Evolutionary conservation across 2,113 vertebrate genomes (phyloP).

Genomic region (Marcusenius ussheri): DNA sequence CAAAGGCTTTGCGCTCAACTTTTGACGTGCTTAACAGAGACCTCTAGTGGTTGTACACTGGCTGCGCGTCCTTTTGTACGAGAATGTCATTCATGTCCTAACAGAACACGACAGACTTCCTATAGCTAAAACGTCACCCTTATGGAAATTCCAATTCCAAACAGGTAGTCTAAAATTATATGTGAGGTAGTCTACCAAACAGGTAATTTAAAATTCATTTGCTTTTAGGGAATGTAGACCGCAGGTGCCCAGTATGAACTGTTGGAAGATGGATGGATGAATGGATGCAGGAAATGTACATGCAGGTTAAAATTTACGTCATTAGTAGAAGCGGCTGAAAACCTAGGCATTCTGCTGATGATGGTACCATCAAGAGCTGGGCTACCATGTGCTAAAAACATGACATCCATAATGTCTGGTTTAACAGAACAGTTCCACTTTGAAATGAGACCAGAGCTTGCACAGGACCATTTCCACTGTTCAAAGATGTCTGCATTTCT

Average conservation of each 20-base stretch:
- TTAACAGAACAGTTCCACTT: not conserved
- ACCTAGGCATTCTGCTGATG: not conserved
- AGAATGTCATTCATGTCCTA: not conserved
- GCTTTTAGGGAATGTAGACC: not conserved
- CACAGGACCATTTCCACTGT: not conserved
- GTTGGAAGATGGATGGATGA: not conserved
- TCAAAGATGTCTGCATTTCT: not conserved
- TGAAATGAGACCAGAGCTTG: not conserved
- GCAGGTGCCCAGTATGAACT: not conserved
- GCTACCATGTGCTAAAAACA: not conserved
- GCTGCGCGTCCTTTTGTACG: not conserved
- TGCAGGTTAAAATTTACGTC: not conserved
- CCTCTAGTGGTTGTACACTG: conserved; percentile 26
- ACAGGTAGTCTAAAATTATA: not conserved
- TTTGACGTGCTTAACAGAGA: conserved; percentile 13
- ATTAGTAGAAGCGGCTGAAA: not conserved
- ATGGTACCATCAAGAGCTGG: not conserved
- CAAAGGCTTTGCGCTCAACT: not conserved
- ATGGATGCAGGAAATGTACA: not conserved
- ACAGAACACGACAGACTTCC: not conserved
- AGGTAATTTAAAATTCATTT: not conserved
- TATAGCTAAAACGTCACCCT: not conserved
- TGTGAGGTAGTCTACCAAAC: no score
- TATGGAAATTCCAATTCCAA: not conserved
- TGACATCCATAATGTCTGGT: not conserved